Conservation (phyloP, 2,113 vertebrate genomes). For the Talpa occidentalis region DNA sequence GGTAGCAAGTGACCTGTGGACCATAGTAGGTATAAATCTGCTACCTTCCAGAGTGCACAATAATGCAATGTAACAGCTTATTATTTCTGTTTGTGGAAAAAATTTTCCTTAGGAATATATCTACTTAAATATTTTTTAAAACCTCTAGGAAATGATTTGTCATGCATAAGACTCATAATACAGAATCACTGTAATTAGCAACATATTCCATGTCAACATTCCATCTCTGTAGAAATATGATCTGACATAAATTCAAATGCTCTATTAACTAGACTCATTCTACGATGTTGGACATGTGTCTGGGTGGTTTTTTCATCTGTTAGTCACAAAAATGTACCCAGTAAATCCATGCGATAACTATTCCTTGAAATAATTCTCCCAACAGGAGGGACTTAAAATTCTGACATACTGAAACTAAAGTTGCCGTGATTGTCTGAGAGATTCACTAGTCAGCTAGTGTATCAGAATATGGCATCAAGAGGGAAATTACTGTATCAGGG, state of each 20-base stretch:
- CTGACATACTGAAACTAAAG: not conserved
- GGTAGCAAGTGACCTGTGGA: not conserved
- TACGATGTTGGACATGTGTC: not conserved
- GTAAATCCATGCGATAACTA: not conserved
- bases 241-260: not conserved
- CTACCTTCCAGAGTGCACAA: not conserved
- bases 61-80: not conserved
- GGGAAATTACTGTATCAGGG: not conserved
- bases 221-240: not conserved
- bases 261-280: not conserved
- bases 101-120: not conserved
- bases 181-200: slow-evolving; percentile 40
- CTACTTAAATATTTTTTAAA: not conserved
- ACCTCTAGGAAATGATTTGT: slow-evolving; percentile 18
- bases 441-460: not conserved
- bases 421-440: slow-evolving; percentile 26
- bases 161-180: not conserved
- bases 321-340: not conserved
- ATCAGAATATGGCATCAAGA: not conserved
- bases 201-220: not conserved
- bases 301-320: not conserved
- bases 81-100: not conserved
- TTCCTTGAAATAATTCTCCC: slow-evolving; percentile 8
- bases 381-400: not conserved
- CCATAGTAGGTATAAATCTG: not conserved